Base-by-base conservation (phyloP, 2,888 invertebrate genomes). In the Epirrita christyi region DNA sequence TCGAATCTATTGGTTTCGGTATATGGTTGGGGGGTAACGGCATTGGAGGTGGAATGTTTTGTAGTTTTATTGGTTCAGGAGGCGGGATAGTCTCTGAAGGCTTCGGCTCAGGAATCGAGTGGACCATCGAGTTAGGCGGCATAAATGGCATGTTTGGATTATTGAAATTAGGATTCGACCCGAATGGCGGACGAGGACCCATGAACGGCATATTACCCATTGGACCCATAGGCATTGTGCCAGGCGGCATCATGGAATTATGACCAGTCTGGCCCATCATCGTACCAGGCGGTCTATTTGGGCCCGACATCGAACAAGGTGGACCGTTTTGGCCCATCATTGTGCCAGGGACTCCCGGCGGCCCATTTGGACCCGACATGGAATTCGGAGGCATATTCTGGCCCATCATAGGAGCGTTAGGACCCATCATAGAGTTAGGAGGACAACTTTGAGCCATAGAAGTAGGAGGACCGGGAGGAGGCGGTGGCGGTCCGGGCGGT, bases 21-120 rank as follows among this genome's bases (percentile, higher is more conserved):
- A 52, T 55, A 37, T 52, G 54, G 21, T 55, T 55, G 15, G 94
- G 72, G 62, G 94, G 93, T 46, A 94, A 86, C 3, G 94, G 93
- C 70, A 92, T 91, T 0, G 94, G 94, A 1, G 94, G 93, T 15
- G 94, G 94, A 71, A 94, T 94, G 60, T 93, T 93, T 71, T 94
- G 93, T 11, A 93, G 86, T 71, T 94, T 94, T 76, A 94, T 84
- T 2, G 45, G 48, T 27, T 65, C 63, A 2, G 63, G 52, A 34
- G 59, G 47, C 9, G 51, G 55, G 13, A 15, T 55, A 1, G 42
- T 52, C 11, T 65, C 65, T 41, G 43, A 34, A 0, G 45, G 41
- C 43, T 65, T 61, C 10, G 27, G 14, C 7, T 66, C 66, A 8
- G 59, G 45, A 4, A 42, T 40, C 10, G 47, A 36, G 2, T 51